Evolutionary conservation across 1,140 invertebrate genomes (phyloP).

Genomic region (Eurytemora carolleeae): DNA sequence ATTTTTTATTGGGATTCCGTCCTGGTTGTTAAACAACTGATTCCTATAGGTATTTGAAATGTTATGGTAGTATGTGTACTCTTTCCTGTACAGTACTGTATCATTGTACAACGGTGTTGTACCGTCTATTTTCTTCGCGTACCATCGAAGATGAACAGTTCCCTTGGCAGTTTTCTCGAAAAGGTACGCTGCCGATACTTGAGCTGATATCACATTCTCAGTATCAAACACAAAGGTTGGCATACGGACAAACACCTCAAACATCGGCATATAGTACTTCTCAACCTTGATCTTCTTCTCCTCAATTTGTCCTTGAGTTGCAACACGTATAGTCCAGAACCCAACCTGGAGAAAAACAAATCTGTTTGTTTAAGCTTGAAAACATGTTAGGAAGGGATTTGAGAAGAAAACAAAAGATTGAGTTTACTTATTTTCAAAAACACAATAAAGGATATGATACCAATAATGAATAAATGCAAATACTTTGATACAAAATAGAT

Average conservation of each 20-base stretch:
- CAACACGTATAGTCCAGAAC: slow-evolving; percentile 29
- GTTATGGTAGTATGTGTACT: slow-evolving; percentile 15
- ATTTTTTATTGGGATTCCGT: slow-evolving; percentile 4
- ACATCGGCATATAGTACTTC: slow-evolving; percentile 28
- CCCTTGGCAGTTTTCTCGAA: slow-evolving; percentile 24
- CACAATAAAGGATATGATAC: too few species aligned
- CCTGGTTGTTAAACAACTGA: slow-evolving; percentile 13
- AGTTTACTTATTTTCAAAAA: too few species aligned
- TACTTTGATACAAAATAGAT: too few species aligned
- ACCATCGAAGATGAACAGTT: slow-evolving; percentile 23
- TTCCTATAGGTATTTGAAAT: slow-evolving; percentile 17
- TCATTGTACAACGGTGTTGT: slow-evolving; percentile 12
- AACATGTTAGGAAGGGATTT: slow-evolving; percentile 25
- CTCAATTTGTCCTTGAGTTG: slow-evolving; percentile 28
- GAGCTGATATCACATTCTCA: slow-evolving; percentile 23
- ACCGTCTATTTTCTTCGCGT: slow-evolving; percentile 14
- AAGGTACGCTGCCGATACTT: slow-evolving; percentile 22
- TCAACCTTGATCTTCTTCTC: slow-evolving; percentile 29
- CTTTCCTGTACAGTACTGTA: slow-evolving; percentile 14
- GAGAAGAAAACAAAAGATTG: slow-evolving; percentile 26
- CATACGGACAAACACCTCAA: slow-evolving; percentile 27
- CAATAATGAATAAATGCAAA: too few species aligned
- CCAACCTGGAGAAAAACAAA: slow-evolving; percentile 27
- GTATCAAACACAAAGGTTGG: slow-evolving; percentile 25
- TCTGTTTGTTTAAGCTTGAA: too few species aligned